Conservation (phyloP, 2,888 invertebrate genomes). For the Congeria kusceri region DNA sequence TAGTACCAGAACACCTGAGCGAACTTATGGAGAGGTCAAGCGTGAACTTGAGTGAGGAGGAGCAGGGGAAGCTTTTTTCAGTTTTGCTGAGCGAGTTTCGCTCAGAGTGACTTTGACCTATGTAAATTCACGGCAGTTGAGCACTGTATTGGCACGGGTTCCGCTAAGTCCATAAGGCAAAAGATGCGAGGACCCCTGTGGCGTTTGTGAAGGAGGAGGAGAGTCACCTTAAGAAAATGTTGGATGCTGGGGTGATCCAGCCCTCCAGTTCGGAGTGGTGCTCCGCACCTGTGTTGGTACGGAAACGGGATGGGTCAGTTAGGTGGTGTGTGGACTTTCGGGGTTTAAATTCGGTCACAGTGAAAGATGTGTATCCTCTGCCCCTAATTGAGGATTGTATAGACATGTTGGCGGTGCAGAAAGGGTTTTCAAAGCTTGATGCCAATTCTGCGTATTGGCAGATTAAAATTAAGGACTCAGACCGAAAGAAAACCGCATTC, state of each 20-base stretch:
- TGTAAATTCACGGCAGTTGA: background rate
- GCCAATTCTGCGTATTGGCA: no score
- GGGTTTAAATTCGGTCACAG: no score
- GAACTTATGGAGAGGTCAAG: background rate
- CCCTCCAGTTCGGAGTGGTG: background rate
- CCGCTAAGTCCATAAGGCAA: background rate
- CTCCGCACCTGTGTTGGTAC: background rate
- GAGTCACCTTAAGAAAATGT: background rate
- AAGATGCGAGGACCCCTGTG: background rate
- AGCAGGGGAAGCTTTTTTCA: background rate
- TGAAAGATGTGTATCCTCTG: no score
- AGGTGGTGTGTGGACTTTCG: background rate
- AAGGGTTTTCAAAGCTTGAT: background rate
- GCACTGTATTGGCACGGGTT: background rate
- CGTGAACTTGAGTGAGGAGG: background rate
- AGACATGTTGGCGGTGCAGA: background rate
- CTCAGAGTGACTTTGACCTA: background rate
- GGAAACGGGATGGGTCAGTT: background rate
- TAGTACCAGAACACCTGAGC: background rate
- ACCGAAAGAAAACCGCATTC: no score
- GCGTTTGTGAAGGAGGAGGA: background rate
- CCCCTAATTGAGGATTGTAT: no score
- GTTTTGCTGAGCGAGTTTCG: background rate
- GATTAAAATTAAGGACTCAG: background rate
- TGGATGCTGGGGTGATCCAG: constrained; percentile 1